phyloP scores from a whole-genome alignment of 2,888 invertebrate genomes.

The Lutraria lutraria region DNA sequence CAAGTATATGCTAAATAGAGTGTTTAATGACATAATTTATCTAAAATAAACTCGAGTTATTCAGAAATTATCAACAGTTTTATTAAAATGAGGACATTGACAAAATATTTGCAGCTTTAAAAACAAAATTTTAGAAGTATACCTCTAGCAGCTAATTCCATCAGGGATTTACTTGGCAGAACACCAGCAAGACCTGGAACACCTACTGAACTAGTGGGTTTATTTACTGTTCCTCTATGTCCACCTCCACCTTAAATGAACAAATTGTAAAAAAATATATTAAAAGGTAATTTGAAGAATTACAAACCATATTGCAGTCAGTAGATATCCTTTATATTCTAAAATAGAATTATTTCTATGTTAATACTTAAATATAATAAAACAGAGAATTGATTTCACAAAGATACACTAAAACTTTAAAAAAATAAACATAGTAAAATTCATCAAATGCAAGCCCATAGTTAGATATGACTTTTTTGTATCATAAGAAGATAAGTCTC shows the following conservation, averaged over 20 bases:
- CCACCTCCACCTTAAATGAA: slow-evolving; percentile 81
- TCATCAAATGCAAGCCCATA: no score
- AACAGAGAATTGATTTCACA: background rate
- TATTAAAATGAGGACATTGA: background rate
- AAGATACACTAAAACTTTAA: no score
- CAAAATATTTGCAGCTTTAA: background rate
- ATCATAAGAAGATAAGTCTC: background rate
- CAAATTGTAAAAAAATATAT: background rate
- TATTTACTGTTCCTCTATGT: slow-evolving; percentile 70
- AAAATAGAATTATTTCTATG: background rate
- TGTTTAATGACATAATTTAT: background rate
- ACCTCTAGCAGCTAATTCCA: slow-evolving; percentile 82
- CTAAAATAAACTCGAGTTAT: background rate
- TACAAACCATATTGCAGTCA: background rate
- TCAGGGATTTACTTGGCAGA: slow-evolving; percentile 75
- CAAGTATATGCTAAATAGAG: no score
- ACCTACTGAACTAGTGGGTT: slow-evolving; percentile 76
- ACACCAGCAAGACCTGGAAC: slow-evolving; percentile 78
- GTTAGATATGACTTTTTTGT: no score
- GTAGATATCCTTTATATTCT: background rate
- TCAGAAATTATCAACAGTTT: background rate
- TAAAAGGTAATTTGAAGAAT: background rate
- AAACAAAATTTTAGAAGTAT: background rate
- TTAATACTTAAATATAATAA: background rate
- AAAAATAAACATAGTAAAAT: no score